phyloP scores from a whole-genome alignment of 2,113 vertebrate genomes.

The Thalassarche chlororhynchos region DNA sequence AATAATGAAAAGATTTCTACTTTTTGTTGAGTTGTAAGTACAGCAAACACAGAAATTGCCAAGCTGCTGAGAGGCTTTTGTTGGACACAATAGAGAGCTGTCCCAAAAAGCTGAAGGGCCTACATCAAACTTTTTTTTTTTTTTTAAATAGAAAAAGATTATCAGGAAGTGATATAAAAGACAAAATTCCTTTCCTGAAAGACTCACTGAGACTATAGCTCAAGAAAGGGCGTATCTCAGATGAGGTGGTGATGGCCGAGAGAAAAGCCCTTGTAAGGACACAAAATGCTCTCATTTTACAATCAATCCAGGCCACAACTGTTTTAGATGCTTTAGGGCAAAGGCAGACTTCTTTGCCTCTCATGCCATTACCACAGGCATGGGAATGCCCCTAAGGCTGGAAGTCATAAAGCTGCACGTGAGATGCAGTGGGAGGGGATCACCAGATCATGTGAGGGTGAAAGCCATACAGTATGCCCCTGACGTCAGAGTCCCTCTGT shows the following conservation, averaged over 20 bases:
- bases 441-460: not conserved
- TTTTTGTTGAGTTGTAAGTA: not conserved
- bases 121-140: not conserved
- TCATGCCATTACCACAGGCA: not conserved
- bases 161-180: not conserved
- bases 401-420: not conserved
- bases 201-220: not conserved
- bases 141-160: not conserved
- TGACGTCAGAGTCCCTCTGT: not conserved
- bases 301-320: not conserved
- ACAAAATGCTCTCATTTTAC: not conserved
- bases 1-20: not conserved
- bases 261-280: not conserved
- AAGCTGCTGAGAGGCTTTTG: not conserved
- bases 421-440: not conserved
- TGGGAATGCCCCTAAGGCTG: not conserved
- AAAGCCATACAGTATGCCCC: not conserved
- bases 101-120: not conserved
- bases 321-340: not conserved
- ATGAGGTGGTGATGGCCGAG: accelerated
- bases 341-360: not conserved
- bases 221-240: not conserved
- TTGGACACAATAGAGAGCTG: not conserved
- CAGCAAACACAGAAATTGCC: not conserved
- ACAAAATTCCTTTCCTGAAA: not conserved